Evolutionary conservation across 2,113 vertebrate species (phyloP).

Genomic region (Equus przewalskii): DNA sequence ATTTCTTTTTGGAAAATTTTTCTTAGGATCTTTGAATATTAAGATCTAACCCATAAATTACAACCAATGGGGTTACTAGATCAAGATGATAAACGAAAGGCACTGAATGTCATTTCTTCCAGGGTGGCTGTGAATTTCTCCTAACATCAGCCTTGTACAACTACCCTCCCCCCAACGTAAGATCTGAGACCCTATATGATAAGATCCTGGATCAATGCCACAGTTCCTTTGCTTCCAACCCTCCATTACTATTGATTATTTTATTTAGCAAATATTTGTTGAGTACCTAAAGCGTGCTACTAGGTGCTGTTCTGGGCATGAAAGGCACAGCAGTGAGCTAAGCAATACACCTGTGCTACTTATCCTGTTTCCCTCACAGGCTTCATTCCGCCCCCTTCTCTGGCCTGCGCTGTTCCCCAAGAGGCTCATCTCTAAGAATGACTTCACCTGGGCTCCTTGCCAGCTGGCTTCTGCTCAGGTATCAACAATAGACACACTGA

Average conservation of each 20-base stretch:
- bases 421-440: neutral
- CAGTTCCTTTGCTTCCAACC: neutral
- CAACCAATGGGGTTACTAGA: neutral
- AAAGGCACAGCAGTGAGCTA: neutral
- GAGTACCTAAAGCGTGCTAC: neutral
- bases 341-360: neutral
- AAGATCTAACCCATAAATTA: conserved; percentile 14
- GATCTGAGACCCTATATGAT: neutral
- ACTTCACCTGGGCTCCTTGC: neutral
- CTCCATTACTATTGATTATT: neutral
- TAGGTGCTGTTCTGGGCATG: neutral
- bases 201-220: neutral
- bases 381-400: neutral
- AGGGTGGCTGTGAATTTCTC: neutral
- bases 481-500: neutral
- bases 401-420: neutral
- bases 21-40: conserved; percentile 27
- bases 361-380: neutral
- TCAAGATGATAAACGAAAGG: neutral
- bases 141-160: neutral
- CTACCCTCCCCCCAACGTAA: neutral
- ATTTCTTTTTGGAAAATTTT: conserved; percentile 21
- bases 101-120: neutral
- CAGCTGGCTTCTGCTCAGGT: neutral
- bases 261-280: conserved; percentile 24